Base-by-base conservation (phyloP, 2,113 vertebrate species). In the Connochaetes taurinus region DNA sequence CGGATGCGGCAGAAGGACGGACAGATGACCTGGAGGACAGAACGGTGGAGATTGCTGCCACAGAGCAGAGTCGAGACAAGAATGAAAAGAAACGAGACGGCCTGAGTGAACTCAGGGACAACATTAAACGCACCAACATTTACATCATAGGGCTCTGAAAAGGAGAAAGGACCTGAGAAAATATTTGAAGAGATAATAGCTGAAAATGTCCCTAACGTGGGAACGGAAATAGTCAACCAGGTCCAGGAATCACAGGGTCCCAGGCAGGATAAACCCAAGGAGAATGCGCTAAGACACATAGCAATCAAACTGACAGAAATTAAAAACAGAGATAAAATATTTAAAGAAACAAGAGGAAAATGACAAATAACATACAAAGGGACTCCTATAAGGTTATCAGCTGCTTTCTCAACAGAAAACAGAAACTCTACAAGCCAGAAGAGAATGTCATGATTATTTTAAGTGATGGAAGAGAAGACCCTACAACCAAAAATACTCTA, bases 101-200 rank as follows among this genome's bases (percentile, higher is more conserved):
- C 23, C 19, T 14, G 6, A 43, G 71, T 2, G 21, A 25, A 0
- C 36, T 43, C 36, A 13, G 21, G 11, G 11, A 1, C 71, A 36
- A 0, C 1, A 27, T 2, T 6, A 14, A 14, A 23, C 71, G 7
- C 67, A 40, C 67, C 67, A 25, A 27, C 71, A 14, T 1, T 40
- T 12, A 74, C 36, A 7, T 2, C 13, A 2, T 1, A 40, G 67
- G 71, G 36, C 1, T 1, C 36, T 13, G 71, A 43, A 11, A 25
- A 43, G 36, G 36, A 43, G 36, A 7, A 3, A 25, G 6, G 71
- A 25, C 71, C 71, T 25, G 36, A 74, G 71, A 13, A 40, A 14
- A 14, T 25, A 14, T 43, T 3, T 74, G 36, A 25, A 74, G 71
- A 76, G 36, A 43, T 25, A 76, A 12, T 43, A 76, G 36, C 23